Conservation (phyloP, 2,888 invertebrate species). For the Trissolcus brochymenae region DNA sequence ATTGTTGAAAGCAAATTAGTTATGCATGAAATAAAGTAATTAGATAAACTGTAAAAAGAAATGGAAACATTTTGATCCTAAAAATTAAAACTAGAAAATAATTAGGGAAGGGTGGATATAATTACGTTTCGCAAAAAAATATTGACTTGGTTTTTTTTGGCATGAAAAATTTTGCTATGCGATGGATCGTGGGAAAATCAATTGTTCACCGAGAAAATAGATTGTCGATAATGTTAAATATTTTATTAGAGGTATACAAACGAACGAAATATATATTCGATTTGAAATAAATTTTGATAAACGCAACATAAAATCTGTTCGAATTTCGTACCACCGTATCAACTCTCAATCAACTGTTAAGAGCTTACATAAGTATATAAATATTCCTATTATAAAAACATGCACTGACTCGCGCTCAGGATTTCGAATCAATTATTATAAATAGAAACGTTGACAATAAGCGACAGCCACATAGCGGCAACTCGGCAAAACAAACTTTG, state of each 20-base stretch:
- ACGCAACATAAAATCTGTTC: conserved; percentile 48
- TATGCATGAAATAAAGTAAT: no score
- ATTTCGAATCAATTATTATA: conserved; percentile 30
- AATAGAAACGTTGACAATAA: conserved; percentile 9
- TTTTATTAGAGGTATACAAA: conserved; percentile 54
- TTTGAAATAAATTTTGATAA: conserved; percentile 45
- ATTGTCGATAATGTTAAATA: conserved; percentile 51
- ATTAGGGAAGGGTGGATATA: no score
- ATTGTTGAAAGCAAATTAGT: no score
- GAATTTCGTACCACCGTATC: conserved; percentile 14
- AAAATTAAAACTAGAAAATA: no score
- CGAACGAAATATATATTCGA: conserved; percentile 52
- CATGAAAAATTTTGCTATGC: background rate
- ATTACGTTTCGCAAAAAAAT: no score
- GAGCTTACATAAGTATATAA: conserved; percentile 25
- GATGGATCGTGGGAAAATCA: conserved; percentile 43
- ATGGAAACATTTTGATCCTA: no score
- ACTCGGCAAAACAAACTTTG: conserved; percentile 7
- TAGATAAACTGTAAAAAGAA: no score
- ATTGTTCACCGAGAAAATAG: conserved; percentile 21
- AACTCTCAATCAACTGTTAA: conserved; percentile 19
- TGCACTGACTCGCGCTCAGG: conserved; percentile 38
- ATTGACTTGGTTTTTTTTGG: no score
- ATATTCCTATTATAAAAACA: conserved; percentile 31
- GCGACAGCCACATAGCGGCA: conserved; percentile 13